Conservation (phyloP, 2,113 vertebrate species). For the Penelope pileata region DNA sequence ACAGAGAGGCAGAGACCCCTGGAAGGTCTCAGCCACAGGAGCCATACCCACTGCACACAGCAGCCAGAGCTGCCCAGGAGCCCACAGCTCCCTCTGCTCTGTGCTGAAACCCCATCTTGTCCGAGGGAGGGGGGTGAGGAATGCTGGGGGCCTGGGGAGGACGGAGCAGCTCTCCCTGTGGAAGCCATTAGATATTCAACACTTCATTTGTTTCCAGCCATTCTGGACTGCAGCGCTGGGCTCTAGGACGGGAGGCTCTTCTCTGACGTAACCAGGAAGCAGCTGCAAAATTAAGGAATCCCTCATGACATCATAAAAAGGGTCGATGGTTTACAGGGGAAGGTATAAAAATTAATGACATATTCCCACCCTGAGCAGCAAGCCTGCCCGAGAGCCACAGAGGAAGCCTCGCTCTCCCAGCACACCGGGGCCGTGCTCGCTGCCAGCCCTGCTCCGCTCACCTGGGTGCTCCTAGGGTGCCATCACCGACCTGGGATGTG, state of each 20-base stretch:
- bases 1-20: background rate
- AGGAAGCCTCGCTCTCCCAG: constrained; percentile 47
- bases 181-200: constrained; percentile 85
- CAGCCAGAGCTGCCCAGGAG: constrained; percentile 11
- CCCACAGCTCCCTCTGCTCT: background rate
- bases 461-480: background rate
- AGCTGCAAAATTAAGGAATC: constrained; percentile 88
- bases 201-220: constrained; percentile 85
- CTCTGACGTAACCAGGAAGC: constrained; percentile 87
- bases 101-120: background rate
- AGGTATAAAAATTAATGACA: constrained; percentile 85
- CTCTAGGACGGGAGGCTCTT: constrained; percentile 78
- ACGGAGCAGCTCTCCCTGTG: constrained; percentile 79
- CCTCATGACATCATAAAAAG: constrained; percentile 86
- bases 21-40: accelerated
- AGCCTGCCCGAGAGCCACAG: constrained; percentile 47
- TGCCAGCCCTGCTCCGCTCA: background rate
- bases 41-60: background rate
- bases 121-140: constrained; percentile 70
- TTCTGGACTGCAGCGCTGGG: constrained; percentile 69
- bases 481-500: background rate
- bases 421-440: background rate
- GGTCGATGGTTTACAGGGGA: constrained; percentile 82
- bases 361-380: constrained; percentile 74
- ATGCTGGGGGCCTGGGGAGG: constrained; percentile 76